phyloP scores from a whole-genome alignment of 2,797 vertebrate species.

The Trachops cirrhosus region DNA sequence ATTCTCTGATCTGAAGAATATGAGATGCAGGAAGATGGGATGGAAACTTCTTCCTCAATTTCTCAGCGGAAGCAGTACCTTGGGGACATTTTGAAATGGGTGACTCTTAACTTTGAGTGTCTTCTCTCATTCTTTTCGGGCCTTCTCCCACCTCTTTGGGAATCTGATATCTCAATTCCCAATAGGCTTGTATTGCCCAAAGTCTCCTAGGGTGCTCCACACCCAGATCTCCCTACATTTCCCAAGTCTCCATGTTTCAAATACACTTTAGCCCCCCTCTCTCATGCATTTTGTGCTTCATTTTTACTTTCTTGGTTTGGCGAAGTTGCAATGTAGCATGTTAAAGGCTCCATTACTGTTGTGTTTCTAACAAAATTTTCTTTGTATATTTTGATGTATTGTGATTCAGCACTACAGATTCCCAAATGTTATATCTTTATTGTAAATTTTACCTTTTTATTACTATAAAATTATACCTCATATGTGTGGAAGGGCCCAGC shows the following conservation, averaged over 20 bases:
- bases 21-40: neutral
- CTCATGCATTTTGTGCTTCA: neutral
- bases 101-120: neutral
- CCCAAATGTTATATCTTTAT: neutral
- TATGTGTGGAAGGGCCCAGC: neutral
- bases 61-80: neutral
- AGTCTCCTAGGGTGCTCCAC: neutral
- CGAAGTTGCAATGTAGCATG: neutral
- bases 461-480: neutral
- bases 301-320: conserved; percentile 4
- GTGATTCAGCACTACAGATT: neutral
- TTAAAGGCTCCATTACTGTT: neutral
- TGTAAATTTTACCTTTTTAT: neutral
- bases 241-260: neutral
- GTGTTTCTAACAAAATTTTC: neutral
- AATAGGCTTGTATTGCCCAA: neutral
- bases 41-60: neutral
- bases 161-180: neutral
- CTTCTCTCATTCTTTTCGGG: neutral
- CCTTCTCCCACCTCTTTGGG: neutral
- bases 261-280: neutral
- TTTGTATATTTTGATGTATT: neutral
- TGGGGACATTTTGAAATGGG: neutral
- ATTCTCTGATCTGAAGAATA: neutral
- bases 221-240: neutral